Evolutionary conservation across 2,888 invertebrate genomes (phyloP), one percentile per base, ranked within the genome.

Genomic region (Morpho deidamia): DNA sequence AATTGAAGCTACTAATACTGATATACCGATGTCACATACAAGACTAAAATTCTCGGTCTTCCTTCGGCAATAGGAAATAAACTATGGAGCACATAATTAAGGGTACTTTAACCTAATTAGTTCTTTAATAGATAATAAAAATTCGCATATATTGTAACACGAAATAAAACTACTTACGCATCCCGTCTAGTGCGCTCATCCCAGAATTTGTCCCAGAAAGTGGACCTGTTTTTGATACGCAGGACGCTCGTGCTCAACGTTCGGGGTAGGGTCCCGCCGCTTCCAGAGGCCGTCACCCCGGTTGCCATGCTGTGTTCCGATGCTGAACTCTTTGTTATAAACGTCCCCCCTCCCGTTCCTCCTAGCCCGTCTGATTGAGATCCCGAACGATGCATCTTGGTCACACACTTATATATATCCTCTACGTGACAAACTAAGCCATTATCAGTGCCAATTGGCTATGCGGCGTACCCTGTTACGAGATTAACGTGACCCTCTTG

Each of bases 191-290:
- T 92, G 66, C 92, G 91, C 65, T 94, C 92, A 67, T 93, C 92
- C 92, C 93, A 94, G 83, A 95, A 95, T 81, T 95, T 95, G 74
- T 95, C 95, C 96, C 96, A 96, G 81, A 96, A 96, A 44, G 94
- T 92, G 59, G 94, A 93, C 68, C 95, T 90, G 77, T 94, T 92
- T 72, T 95, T 94, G 73, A 95, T 93, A 69, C 95, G 91, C 49
- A 96, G 91, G 39, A 94, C 95, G 67, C 95, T 95, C 59, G 96
- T 95, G 78, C 95, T 95, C 61, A 94, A 91, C 9, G 94, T 95
- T 59, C 95, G 89, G 4, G 94, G 94, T 60, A 94, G 84, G 53
- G 92, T 91, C 56, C 86, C 78, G 60, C 72, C 87, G 74, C 72
- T 87, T 79, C 76, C 86, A 80, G 69, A 86, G 69, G 70, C 90